Conservation (phyloP, 2,113 vertebrate genomes). For the Clupea harengus region DNA sequence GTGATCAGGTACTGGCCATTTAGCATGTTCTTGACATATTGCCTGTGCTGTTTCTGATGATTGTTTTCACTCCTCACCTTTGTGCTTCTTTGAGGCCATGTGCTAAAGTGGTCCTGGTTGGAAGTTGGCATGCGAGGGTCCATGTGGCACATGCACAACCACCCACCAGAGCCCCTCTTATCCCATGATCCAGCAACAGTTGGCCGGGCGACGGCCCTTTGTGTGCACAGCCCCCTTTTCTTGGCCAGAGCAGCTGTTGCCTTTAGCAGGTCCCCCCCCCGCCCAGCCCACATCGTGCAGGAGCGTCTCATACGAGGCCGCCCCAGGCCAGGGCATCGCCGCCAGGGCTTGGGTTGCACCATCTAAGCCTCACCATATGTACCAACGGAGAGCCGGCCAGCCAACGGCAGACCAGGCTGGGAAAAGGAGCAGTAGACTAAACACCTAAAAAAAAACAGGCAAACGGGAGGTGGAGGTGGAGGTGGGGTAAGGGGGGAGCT, state of each 20-base stretch:
- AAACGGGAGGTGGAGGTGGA: conserved; percentile 31
- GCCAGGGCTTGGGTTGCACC: conserved; percentile 31
- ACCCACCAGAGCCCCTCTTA: not conserved
- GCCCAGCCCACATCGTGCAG: conserved; percentile 38
- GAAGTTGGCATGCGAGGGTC: not conserved
- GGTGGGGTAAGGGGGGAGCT: not conserved
- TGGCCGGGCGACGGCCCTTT: not conserved
- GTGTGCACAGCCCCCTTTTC: not conserved
- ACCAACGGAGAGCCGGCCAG: conserved; percentile 28
- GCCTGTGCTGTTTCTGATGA: not conserved
- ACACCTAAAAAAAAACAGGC: conserved; percentile 60
- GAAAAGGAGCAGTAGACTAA: conserved; percentile 74
- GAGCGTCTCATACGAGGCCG: conserved; percentile 51
- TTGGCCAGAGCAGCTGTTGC: conserved; percentile 11
- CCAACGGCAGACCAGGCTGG: conserved; percentile 51
- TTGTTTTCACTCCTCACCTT: not conserved
- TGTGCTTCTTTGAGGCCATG: not conserved
- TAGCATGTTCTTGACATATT: not conserved
- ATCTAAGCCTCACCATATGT: conserved; percentile 46
- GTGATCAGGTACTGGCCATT: too few relatives aligned
- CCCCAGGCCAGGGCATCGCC: conserved; percentile 16
- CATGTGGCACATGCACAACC: not conserved
- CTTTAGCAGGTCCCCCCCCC: conserved; percentile 26
- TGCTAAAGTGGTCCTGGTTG: not conserved
- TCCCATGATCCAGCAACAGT: not conserved